Conservation (phyloP, 1,140 invertebrate genomes). For the Leptopilina clavipes region DNA sequence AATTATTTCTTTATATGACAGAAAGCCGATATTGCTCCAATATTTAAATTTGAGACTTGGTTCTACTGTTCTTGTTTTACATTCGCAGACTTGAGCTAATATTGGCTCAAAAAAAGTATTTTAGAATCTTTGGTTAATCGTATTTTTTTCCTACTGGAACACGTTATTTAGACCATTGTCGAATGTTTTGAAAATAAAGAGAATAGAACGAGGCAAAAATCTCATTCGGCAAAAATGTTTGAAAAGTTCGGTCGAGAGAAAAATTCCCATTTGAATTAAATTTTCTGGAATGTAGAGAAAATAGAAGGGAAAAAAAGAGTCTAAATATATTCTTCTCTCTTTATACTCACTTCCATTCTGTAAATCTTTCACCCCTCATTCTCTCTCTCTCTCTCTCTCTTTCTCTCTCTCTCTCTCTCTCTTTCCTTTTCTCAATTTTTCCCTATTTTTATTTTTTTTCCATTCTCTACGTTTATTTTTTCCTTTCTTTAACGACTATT, state of each 20-base stretch:
- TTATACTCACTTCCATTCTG: background rate
- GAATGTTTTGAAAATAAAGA: too few species aligned
- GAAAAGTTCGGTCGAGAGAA: slow-evolving; percentile 17
- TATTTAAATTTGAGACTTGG: too few species aligned
- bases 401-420: background rate
- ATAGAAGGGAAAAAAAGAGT: slow-evolving; percentile 15
- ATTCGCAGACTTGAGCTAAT: too few species aligned
- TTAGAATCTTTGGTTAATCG: too few species aligned
- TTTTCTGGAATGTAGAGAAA: slow-evolving; percentile 39
- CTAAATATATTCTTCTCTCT: background rate
- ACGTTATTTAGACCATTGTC: too few species aligned
- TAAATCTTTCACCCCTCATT: background rate
- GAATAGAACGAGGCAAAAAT: slow-evolving; percentile 38
- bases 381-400: background rate
- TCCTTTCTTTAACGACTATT: background rate
- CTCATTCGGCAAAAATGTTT: slow-evolving; percentile 39
- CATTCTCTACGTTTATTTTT: background rate
- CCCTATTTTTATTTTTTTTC: background rate
- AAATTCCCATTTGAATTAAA: slow-evolving; percentile 51
- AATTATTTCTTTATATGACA: too few species aligned
- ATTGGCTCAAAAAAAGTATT: too few species aligned
- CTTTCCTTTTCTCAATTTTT: background rate
- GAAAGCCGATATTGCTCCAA: too few species aligned
- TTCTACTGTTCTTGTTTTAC: too few species aligned
- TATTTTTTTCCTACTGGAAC: too few species aligned